Percentiles rank a stretch among this genome's conserved stretches.
Evolutionary conservation across 30 jellyfish, hydroid and myxozoan species (phyloP).

Genomic region (Morbakka virulenta): DNA sequence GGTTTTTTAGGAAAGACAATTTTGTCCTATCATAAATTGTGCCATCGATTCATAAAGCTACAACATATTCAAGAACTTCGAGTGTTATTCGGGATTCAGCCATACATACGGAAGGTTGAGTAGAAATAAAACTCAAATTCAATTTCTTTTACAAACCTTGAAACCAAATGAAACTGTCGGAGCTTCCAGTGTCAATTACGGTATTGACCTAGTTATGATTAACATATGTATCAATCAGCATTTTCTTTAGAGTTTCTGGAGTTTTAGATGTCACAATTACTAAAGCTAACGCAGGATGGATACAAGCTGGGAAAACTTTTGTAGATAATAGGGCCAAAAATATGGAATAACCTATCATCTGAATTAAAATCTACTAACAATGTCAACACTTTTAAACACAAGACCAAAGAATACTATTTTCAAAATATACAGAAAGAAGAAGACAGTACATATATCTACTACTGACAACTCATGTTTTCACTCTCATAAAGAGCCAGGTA

Average conservation of each 20-base stretch:
- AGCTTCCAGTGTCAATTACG: slow-evolving; percentile 14
- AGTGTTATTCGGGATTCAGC: neutral
- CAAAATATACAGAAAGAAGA: too few relatives aligned
- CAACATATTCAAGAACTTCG: neutral
- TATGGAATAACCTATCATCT: too few relatives aligned
- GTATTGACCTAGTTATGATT: neutral
- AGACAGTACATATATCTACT: too few relatives aligned
- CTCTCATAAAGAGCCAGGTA: too few relatives aligned
- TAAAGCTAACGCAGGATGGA: slow-evolving; percentile 1
- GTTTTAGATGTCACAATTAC: slow-evolving; percentile 1
- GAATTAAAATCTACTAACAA: too few relatives aligned
- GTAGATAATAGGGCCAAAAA: neutral
- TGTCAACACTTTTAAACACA: too few relatives aligned
- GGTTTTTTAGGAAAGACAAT: slow-evolving; percentile 1
- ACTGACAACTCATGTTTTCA: too few relatives aligned
- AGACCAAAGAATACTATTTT: too few relatives aligned
- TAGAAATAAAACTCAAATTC: too few relatives aligned
- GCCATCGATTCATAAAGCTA: neutral
- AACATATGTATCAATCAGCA: neutral
- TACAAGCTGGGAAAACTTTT: neutral
- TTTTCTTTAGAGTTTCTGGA: neutral
- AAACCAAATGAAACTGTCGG: neutral
- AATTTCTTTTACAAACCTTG: neutral
- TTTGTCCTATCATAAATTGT: neutral
- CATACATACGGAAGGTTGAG: slow-evolving; percentile 10